A percentile compares a stretch with the other conserved stretches of the same genome.
phyloP scores from a whole-genome alignment of 2,888 invertebrate species.

The Dasypogon diadema region DNA sequence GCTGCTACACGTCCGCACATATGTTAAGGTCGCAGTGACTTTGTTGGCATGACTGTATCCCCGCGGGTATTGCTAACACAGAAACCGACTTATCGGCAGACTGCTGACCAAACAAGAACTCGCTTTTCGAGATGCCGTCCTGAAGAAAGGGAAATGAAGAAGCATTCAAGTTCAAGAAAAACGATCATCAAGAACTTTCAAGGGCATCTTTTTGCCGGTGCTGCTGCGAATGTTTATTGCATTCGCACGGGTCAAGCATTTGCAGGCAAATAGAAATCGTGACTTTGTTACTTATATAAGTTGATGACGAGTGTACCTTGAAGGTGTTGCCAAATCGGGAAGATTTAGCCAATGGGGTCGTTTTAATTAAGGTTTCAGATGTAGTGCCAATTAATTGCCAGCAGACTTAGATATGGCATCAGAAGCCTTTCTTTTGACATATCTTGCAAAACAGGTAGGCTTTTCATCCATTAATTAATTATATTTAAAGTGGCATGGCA shows the following conservation, averaged over 20 bases:
- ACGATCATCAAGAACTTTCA: conserved; percentile 28
- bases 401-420: neutral
- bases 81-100: conserved; percentile 50
- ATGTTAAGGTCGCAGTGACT: neutral
- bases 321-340: conserved; percentile 7
- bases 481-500: neutral
- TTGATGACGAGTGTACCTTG: conserved; percentile 17
- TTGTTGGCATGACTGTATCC: neutral
- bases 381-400: no score
- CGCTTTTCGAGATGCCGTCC: conserved; percentile 20
- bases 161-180: conserved; percentile 46
- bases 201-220: conserved; percentile 46
- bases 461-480: no score
- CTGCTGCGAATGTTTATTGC: conserved; percentile 37
- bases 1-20: neutral
- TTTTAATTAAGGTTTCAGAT: neutral
- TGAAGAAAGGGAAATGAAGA: conserved; percentile 47
- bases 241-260: conserved; percentile 47
- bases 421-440: neutral
- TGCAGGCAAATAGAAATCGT: conserved; percentile 47
- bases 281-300: conserved; percentile 37
- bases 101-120: conserved; percentile 50
- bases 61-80: conserved; percentile 48
- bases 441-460: no score
- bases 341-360: no score